Conservation (phyloP, 1,140 invertebrate species). For the Drosophila sturtevanti region DNA sequence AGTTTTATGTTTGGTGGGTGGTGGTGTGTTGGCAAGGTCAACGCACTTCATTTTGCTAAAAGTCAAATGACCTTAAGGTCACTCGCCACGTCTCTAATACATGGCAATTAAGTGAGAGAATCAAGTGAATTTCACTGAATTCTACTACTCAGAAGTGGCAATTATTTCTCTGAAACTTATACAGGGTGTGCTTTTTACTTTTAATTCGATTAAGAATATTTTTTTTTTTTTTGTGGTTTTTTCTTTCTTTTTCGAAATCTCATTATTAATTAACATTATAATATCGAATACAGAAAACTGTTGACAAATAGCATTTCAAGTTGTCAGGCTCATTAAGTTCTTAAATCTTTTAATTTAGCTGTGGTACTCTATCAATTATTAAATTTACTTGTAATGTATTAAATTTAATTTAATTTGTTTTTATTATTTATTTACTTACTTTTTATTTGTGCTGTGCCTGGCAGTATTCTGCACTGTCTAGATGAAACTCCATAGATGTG, state of each 20-base stretch:
- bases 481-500: constrained; percentile 98
- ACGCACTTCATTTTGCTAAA: constrained; percentile 9
- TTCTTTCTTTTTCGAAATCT: too few species aligned
- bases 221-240: too few species aligned
- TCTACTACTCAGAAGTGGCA: background rate
- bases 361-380: too few species aligned
- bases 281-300: too few species aligned
- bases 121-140: background rate
- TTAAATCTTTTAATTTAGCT: constrained; percentile 9
- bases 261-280: too few species aligned
- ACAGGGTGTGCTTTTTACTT: background rate
- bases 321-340: too few species aligned
- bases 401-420: too few species aligned
- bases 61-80: background rate
- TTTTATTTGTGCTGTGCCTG: constrained; percentile 97
- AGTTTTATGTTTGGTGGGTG: background rate
- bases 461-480: constrained; percentile 97
- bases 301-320: too few species aligned
- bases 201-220: background rate
- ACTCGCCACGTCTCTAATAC: background rate
- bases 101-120: background rate
- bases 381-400: too few species aligned
- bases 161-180: background rate
- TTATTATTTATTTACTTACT: constrained; percentile 56
- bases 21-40: background rate